Base-by-base conservation (phyloP, 1,140 invertebrate genomes). In the Physella acuta region DNA sequence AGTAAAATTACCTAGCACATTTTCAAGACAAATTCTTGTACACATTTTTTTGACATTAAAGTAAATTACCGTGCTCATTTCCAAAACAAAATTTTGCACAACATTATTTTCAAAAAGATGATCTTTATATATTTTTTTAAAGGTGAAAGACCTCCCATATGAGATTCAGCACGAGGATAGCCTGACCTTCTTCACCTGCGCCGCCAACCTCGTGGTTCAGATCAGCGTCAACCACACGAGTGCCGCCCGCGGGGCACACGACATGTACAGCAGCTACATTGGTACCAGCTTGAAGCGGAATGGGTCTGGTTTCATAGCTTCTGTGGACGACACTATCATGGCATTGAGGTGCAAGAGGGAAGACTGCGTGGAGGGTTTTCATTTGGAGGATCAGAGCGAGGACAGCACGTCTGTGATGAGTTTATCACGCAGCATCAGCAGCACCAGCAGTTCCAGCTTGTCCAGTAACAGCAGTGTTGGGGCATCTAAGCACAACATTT, bases 161-260 rank as follows among this genome's bases (percentile, higher is more conserved):
- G 64, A 66, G 30, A 56, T 66, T 17, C 64, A 51, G 24, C 64
- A 66, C 37, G 64, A 66, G 56, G 64, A 58, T 52, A 66, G 52
- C 17, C 20, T 66, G 51, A 66, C 64, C 14, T 66, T 66, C 36
- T 24, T 66, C 36, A 66, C 26, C 53, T 66, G 64, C 39, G 14
- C 51, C 20, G 44, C 64, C 3, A 30, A 66, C 51, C 52, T 66
- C 3, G 64, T 66, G 28, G 52, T 66, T 16, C 64, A 56, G n/a
- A 66, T 66, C 30, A 56, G 51, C n/a, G 64, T 66, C 16, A n/a
- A 56, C 31, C 31, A 24, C 1, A 66, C 64, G 5, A 66, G 64
- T 56, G 11, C 31, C 28, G 53, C 33, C 3, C 17, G 52, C 3
- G 33, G 26, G n/a, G n/a, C 30, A 1, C n/a, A 66, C 37, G 64